Percentiles rank a stretch among this genome's conserved stretches.
Evolutionary conservation across 2,888 invertebrate species (phyloP).

Genomic region (Erebia epiphron): DNA sequence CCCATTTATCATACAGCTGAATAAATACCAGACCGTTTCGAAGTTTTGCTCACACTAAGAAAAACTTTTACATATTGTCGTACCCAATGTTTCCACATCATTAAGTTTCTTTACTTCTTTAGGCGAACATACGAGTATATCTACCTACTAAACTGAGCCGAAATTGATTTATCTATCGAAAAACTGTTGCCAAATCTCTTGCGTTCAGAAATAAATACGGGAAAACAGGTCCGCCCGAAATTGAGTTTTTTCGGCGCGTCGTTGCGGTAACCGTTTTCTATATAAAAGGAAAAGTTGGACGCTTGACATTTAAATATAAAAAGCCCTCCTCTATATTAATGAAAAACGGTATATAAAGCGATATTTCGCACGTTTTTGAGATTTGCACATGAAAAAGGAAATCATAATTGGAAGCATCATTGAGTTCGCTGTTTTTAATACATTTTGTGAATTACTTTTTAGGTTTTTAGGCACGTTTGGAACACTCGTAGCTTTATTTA

Average conservation of each 20-base stretch:
- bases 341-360: constrained; percentile 1
- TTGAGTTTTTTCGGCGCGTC: constrained; percentile 14
- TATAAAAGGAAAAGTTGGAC: constrained; percentile 12
- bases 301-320: constrained; percentile 19
- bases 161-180: constrained; percentile 28
- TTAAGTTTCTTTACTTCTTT: constrained; percentile 23
- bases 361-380: constrained; percentile 13
- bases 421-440: too few relatives aligned
- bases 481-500: too few relatives aligned
- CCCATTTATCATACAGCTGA: constrained; percentile 1
- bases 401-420: background rate
- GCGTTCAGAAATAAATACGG: constrained; percentile 14
- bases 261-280: constrained; percentile 15
- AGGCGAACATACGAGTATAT: constrained; percentile 10
- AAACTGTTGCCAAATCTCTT: constrained; percentile 20
- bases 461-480: background rate
- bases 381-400: constrained; percentile 1
- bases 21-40: background rate
- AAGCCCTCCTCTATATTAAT: constrained; percentile 7
- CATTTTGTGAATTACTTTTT: too few relatives aligned
- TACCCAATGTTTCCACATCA: constrained; percentile 23
- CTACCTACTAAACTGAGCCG: constrained; percentile 18
- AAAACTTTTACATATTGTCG: constrained; percentile 26
- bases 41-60: constrained; percentile 2
- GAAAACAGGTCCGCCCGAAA: constrained; percentile 15